Evolutionary conservation across 2,888 invertebrate genomes (phyloP), one percentile per base, ranked within the genome.

Genomic region (Lasioglossum villosulum): DNA sequence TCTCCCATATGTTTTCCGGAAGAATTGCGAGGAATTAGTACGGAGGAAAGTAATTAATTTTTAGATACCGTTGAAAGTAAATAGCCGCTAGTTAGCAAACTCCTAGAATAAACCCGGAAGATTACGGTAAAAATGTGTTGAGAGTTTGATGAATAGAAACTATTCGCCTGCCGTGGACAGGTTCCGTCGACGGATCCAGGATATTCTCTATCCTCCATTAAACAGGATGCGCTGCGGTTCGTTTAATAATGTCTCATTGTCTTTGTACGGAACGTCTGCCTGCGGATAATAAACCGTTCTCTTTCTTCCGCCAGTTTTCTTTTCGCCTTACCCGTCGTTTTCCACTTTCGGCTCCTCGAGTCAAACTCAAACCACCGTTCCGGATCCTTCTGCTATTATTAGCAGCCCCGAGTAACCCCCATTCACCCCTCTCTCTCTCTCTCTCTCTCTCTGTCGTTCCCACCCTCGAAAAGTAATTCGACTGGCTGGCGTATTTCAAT

Each of bases 181-280:
- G 1, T 42, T 70, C n/a, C 14, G 39, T n/a, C 23, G 12, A 0
- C 12, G 12, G 63, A 52, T 71, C n/a, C 27, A 16, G 39, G 30
- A 63, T 56, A 52, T 27, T 27, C 66, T 27, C 39, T 39, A 30
- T 48, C 42, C 74, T 63, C 83, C 81, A 74, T 87, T 87, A 85
- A 59, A 78, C 82, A 80, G 59, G 83, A 83, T 63, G 72, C 75
- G 39, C 76, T 59, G 37, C 45, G 77, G 81, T 52, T 81, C 83
- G 83, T 80, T 88, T 88, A 90, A 87, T 90, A 88, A 90, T 86
- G 84, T 87, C 90, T 75, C 86, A 83, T 91, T 90, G 90, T 82
- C 88, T 90, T 86, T 83, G 73, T 78, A 83, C 59, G 52, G 70
- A 78, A 81, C 80, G 84, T 81, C 82, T 75, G 75, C 75, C 73